A percentile compares a stretch with the other conserved stretches of the same genome.
Conservation (phyloP, 2,113 vertebrate genomes). For the Formicarius rufipectus region DNA sequence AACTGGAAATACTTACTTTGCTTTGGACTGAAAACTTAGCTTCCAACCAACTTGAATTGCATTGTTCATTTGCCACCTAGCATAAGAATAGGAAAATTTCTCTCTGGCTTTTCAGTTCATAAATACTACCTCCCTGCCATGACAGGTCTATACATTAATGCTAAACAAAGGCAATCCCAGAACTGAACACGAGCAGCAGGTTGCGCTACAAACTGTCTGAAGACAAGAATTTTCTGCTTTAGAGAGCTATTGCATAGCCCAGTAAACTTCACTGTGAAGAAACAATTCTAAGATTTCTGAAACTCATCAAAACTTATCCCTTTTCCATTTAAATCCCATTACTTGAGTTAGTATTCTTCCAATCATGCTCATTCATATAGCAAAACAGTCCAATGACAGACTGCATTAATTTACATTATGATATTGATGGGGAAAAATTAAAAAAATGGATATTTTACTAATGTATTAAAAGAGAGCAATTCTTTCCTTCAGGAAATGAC, state of each 20-base stretch:
- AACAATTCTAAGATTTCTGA: neutral
- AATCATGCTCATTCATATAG: neutral
- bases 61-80: neutral
- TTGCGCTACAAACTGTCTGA: neutral
- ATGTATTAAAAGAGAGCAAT: neutral
- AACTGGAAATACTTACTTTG: neutral
- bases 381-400: neutral
- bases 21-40: neutral
- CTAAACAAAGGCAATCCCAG: neutral
- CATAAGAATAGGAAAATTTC: neutral
- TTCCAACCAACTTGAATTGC: neutral
- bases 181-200: accelerated
- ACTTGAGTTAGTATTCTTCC: neutral
- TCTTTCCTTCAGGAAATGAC: neutral
- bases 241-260: neutral
- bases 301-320: neutral
- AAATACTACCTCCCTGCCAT: neutral
- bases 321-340: neutral
- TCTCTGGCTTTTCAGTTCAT: neutral
- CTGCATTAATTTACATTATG: neutral
- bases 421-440: neutral
- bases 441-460: neutral
- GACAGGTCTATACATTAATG: accelerated
- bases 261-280: neutral
- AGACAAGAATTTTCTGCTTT: neutral